A percentile compares a stretch with the other conserved stretches of the same genome.
Evolutionary conservation across 2,113 vertebrate species (phyloP).

Genomic region (Macroglossus sobrinus): DNA sequence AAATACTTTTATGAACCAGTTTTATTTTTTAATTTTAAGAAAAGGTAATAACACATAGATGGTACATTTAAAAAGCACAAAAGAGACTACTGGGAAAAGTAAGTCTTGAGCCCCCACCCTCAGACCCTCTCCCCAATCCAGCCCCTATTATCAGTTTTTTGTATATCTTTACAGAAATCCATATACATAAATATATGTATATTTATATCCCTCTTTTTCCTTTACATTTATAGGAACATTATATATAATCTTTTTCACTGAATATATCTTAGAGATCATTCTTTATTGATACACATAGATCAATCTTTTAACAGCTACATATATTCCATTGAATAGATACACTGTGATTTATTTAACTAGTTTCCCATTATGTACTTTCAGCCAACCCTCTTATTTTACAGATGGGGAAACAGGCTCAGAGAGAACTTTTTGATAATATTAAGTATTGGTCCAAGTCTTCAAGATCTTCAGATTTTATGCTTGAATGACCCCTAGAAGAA

Average conservation of each 20-base stretch:
- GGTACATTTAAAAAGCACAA: neutral
- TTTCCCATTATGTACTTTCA: neutral
- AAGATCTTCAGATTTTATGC: neutral
- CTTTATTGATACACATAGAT: neutral
- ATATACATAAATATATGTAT: neutral
- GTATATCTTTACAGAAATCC: neutral
- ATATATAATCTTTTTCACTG: neutral
- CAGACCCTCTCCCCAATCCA: neutral
- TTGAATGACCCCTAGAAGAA: neutral
- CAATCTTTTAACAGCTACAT: neutral
- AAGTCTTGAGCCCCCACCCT: neutral
- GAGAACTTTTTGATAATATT: neutral
- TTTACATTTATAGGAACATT: neutral
- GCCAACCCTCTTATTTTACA: neutral
- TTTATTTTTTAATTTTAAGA: neutral
- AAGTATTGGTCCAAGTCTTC: neutral
- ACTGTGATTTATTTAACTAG: neutral
- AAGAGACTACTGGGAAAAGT: neutral
- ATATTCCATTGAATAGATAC: neutral
- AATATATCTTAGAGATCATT: neutral
- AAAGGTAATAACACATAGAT: neutral
- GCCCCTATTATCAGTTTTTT: neutral
- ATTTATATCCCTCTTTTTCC: neutral
- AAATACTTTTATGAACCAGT: neutral
- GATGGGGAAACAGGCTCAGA: neutral